A percentile compares a stretch with the other conserved stretches of the same genome.
Conservation (phyloP, 2,797 vertebrate genomes). For the Spinus olivaceus region DNA sequence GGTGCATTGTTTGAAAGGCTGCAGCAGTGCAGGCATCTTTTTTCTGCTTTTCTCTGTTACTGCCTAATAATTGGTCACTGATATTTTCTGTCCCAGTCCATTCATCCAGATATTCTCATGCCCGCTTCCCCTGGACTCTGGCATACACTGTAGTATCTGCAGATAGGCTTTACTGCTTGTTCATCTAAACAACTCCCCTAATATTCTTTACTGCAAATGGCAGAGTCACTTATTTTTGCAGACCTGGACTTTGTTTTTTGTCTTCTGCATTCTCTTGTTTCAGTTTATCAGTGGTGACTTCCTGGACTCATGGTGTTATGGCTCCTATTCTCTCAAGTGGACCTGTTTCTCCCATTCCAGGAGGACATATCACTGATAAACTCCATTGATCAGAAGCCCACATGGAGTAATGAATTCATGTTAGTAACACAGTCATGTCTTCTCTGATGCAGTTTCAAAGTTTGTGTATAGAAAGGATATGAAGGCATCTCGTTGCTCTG, state of each 20-base stretch:
- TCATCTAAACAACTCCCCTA: neutral
- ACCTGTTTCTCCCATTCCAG: neutral
- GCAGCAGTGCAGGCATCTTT: neutral
- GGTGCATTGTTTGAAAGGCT: neutral
- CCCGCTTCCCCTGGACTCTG: neutral
- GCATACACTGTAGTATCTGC: neutral
- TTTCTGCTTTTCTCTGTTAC: neutral
- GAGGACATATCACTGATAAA: neutral
- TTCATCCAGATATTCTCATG: neutral
- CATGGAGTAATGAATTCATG: neutral
- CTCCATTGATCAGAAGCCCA: neutral
- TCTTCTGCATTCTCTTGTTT: neutral
- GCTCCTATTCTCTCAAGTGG: neutral
- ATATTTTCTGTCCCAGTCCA: neutral
- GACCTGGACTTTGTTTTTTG: neutral
- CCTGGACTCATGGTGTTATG: fast-evolving
- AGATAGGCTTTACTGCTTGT: neutral
- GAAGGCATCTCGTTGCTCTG: neutral
- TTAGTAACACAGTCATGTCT: neutral
- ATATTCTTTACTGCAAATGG: neutral
- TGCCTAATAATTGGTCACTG: neutral
- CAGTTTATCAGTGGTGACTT: neutral
- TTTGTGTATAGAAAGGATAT: neutral
- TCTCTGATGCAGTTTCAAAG: neutral
- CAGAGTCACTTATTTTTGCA: neutral